Evolutionary conservation across 2,888 invertebrate species (phyloP).

Genomic region (Cephalotes varians): DNA sequence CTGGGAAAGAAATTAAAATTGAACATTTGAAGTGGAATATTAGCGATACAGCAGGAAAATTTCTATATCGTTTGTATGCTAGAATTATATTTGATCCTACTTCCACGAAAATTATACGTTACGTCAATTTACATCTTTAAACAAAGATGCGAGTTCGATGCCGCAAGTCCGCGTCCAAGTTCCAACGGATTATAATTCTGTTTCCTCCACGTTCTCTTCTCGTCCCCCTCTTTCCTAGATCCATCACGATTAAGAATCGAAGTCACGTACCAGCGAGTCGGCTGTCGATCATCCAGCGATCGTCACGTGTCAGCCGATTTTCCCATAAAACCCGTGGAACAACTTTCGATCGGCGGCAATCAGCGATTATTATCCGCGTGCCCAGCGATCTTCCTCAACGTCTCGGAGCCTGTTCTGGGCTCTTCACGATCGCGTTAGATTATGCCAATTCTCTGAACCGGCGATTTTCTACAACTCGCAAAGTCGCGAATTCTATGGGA

Average conservation of each 20-base stretch:
- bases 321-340: slow-evolving; percentile 74
- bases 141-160: slow-evolving; percentile 3
- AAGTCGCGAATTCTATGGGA: slow-evolving; percentile 3
- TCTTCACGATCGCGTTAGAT: slow-evolving; percentile 65
- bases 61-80: background rate
- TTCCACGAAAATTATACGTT: slow-evolving; percentile 3
- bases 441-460: slow-evolving; percentile 54
- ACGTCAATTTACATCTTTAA: background rate
- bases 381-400: slow-evolving; percentile 65
- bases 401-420: slow-evolving; percentile 46
- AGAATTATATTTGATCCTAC: background rate
- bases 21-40: slow-evolving; percentile 1
- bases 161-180: slow-evolving; percentile 5
- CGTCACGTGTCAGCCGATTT: slow-evolving; percentile 76
- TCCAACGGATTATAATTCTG: slow-evolving; percentile 58
- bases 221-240: slow-evolving; percentile 44
- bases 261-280: slow-evolving; percentile 70
- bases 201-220: slow-evolving; percentile 56
- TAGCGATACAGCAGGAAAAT: background rate
- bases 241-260: slow-evolving; percentile 68
- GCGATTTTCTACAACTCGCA: slow-evolving; percentile 56
- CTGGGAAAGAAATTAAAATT: background rate
- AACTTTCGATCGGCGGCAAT: slow-evolving; percentile 75
- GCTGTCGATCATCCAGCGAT: slow-evolving; percentile 70
- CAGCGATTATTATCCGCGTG: slow-evolving; percentile 76